These are phyloP conservation scores for Phymanthus crucifer DNA, from an alignment of 92 coral and sea anemone genomes.

Conservation along the genomic window DNA sequence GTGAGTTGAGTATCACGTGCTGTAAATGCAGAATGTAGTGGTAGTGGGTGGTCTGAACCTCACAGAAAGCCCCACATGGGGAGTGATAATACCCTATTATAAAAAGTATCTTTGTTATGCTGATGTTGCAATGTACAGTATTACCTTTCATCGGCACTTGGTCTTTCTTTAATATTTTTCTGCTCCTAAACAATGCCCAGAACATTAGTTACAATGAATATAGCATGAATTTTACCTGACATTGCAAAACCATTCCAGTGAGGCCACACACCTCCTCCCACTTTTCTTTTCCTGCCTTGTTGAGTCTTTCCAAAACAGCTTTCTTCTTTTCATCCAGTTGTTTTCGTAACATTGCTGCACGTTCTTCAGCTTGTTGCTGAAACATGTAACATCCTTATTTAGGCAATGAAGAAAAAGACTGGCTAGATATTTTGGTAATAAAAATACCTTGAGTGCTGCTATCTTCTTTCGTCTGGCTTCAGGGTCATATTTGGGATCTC, in stretches of 20 bases:
- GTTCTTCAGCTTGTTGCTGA: slow-evolving; percentile 95
- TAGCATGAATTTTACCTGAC: too few relatives aligned
- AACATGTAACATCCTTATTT: neutral
- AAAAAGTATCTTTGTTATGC: neutral
- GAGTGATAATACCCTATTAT: too few relatives aligned
- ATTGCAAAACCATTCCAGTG: too few relatives aligned
- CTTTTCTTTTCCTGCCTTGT: slow-evolving; percentile 78
- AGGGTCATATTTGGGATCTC: slow-evolving; percentile 98
- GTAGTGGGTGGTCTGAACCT: too few relatives aligned
- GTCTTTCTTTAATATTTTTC: slow-evolving; percentile 34
- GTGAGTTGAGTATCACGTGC: too few relatives aligned
- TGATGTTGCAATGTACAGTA: too few relatives aligned
- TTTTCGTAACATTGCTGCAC: slow-evolving; percentile 85
- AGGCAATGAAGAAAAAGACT: neutral
- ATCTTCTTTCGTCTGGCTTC: slow-evolving; percentile 90
- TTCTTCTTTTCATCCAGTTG: slow-evolving; percentile 85
- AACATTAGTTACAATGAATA: too few relatives aligned
- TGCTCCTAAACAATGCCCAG: slow-evolving; percentile 50
- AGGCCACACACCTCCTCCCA: slow-evolving; percentile 76
- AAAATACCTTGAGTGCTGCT: slow-evolving; percentile 89
- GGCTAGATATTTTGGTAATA: neutral
- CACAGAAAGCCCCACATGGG: too few relatives aligned
- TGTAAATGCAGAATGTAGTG: too few relatives aligned
- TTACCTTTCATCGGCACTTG: slow-evolving; percentile 42
- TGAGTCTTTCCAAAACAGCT: slow-evolving; percentile 77